phyloP scores from a whole-genome alignment of 2,888 invertebrate genomes.

The Hanleya hanleyi region DNA sequence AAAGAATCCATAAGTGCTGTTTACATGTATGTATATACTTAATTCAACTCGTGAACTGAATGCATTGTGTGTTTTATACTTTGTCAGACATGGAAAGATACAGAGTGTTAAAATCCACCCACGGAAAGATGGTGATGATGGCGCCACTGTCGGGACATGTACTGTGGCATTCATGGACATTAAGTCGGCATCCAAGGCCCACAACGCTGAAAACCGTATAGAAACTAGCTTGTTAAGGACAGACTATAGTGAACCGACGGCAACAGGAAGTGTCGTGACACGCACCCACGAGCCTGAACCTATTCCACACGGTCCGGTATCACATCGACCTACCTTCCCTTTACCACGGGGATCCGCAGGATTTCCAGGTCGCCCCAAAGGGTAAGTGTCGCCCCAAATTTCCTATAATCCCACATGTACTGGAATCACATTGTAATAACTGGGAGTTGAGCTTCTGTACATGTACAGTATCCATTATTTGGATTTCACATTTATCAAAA shows the following conservation, averaged over 20 bases:
- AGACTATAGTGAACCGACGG: constrained; percentile 89
- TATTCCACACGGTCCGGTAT: background rate
- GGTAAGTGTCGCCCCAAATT: background rate
- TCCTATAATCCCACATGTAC: no score
- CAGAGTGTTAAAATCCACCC: constrained; percentile 96
- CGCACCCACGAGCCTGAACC: constrained; percentile 50
- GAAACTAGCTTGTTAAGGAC: constrained; percentile 82
- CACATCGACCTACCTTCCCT: background rate
- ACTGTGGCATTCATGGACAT: constrained; percentile 89
- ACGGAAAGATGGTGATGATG: constrained; percentile 60
- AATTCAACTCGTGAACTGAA: no score
- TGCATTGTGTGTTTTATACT: no score
- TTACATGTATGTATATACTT: no score
- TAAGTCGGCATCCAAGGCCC: constrained; percentile 95
- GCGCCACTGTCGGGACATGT: constrained; percentile 54
- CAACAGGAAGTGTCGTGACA: constrained; percentile 59
- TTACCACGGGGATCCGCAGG: background rate
- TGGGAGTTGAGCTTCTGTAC: no score
- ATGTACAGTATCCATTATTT: no score
- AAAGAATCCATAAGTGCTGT: no score
- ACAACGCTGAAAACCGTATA: constrained; percentile 90
- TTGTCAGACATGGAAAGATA: constrained; percentile 95
- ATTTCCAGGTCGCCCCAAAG: constrained; percentile 1
- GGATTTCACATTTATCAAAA: no score
- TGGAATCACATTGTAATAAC: no score